A percentile compares a stretch with the other conserved stretches of the same genome.
Conservation (phyloP, 2,888 invertebrate genomes). For the Sclerodermus sp. region DNA sequence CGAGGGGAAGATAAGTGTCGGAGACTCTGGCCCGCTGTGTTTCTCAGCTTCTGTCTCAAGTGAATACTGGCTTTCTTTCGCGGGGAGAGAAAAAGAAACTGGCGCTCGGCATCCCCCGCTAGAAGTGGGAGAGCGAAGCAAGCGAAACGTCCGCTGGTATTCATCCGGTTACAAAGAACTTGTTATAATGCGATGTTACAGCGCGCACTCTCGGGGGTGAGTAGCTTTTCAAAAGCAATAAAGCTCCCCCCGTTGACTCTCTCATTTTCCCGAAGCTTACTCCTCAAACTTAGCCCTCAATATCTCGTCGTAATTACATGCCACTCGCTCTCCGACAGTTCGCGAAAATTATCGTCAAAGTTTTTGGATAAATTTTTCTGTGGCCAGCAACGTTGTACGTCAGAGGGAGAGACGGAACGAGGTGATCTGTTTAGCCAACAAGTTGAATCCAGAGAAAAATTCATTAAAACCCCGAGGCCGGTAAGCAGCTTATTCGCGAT, state of each 20-base stretch:
- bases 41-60: slow-evolving; percentile 19
- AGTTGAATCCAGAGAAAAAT: slow-evolving; percentile 14
- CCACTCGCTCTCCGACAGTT: too few species aligned
- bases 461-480: slow-evolving; percentile 16
- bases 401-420: too few species aligned
- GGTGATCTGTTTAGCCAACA: too few species aligned
- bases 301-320: too few species aligned
- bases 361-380: too few species aligned
- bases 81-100: slow-evolving; percentile 24
- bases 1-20: slow-evolving; percentile 46
- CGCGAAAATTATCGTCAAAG: too few species aligned
- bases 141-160: slow-evolving; percentile 20
- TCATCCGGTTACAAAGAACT: slow-evolving; percentile 18
- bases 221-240: slow-evolving; percentile 15
- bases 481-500: slow-evolving; percentile 27
- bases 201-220: slow-evolving; percentile 6
- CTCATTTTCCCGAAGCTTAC: too few species aligned
- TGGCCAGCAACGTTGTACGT: too few species aligned
- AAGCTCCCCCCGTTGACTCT: too few species aligned
- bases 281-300: too few species aligned
- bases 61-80: slow-evolving; percentile 12
- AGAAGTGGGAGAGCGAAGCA: slow-evolving; percentile 15
- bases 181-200: slow-evolving; percentile 24
- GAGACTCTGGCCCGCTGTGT: slow-evolving; percentile 20
- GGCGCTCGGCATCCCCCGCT: slow-evolving; percentile 10